A percentile compares a stretch with the other conserved stretches of the same genome.
These are phyloP conservation scores for Phalera bucephala DNA, from an alignment of 2,888 invertebrate genomes.

Conservation along the genomic window DNA sequence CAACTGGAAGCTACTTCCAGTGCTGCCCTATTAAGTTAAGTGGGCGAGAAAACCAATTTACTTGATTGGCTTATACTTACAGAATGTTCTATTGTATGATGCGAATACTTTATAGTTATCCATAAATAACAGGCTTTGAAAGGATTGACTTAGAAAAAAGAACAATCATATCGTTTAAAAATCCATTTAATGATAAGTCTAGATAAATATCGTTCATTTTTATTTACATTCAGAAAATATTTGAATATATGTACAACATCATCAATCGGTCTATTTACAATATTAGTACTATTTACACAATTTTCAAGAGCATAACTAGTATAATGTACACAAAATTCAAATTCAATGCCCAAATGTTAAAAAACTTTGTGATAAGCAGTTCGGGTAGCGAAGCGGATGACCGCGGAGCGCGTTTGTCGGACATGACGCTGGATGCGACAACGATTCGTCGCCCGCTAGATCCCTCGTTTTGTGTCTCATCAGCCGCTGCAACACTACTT, in stretches of 20 bases:
- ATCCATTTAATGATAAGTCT: constrained; percentile 32
- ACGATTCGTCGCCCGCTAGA: constrained; percentile 81
- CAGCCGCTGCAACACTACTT: constrained; percentile 63
- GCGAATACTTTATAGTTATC: constrained; percentile 6
- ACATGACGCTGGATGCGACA: constrained; percentile 86
- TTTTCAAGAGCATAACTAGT: no score
- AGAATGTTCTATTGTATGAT: constrained; percentile 12
- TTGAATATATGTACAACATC: constrained; percentile 39
- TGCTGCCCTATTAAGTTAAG: constrained; percentile 26
- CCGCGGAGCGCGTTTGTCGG: constrained; percentile 79
- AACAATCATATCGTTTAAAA: constrained; percentile 16
- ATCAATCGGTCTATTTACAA: constrained; percentile 37
- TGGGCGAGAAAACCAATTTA: constrained; percentile 31
- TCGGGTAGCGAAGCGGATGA: constrained; percentile 47
- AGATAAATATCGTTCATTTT: constrained; percentile 31
- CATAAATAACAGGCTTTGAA: no score
- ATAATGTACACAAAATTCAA: no score
- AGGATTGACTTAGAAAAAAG: background rate
- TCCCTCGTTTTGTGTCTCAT: constrained; percentile 61
- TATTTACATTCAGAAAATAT: constrained; percentile 43
- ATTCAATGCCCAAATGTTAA: no score
- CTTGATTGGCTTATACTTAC: constrained; percentile 31
- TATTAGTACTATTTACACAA: constrained; percentile 19
- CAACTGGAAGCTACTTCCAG: background rate
- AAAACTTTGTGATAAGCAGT: constrained; percentile 40